A percentile compares a stretch with the other conserved stretches of the same genome.
phyloP scores from a whole-genome alignment of 2,797 vertebrate genomes.

The Chromobotia macracanthus region DNA sequence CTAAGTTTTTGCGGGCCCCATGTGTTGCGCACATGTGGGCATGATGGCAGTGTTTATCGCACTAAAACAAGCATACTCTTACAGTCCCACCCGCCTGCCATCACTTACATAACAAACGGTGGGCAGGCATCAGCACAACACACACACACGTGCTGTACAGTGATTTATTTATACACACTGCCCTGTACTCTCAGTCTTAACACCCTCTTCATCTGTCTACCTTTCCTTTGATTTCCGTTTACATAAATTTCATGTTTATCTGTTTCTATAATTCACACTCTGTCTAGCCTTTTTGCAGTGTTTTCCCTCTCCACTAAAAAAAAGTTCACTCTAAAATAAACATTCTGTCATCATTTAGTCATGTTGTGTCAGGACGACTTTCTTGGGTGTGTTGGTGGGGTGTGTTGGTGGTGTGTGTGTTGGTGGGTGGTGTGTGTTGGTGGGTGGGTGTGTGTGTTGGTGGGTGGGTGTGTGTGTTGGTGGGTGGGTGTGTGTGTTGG shows the following conservation, averaged over 20 bases:
- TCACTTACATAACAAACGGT: conserved; percentile 73
- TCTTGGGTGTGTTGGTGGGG: too few species aligned
- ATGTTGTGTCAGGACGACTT: neutral
- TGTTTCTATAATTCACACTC: conserved; percentile 7
- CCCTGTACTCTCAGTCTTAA: conserved; percentile 48
- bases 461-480: too few species aligned
- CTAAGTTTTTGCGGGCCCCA: conserved; percentile 65
- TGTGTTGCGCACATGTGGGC: conserved; percentile 76
- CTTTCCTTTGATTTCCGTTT: conserved; percentile 41
- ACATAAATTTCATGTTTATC: neutral
- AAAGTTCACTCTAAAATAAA: neutral
- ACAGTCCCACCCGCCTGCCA: conserved; percentile 55
- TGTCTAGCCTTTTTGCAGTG: conserved; percentile 15
- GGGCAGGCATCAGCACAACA: neutral
- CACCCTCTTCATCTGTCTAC: conserved; percentile 54
- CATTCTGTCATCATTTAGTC: neutral
- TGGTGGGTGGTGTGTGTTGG: too few species aligned
- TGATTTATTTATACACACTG: conserved; percentile 27
- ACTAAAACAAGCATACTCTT: conserved; percentile 69
- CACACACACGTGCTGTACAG: conserved; percentile 11
- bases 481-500: too few species aligned
- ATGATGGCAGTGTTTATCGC: conserved; percentile 71
- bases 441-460: too few species aligned
- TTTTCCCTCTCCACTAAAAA: conserved; percentile 7
- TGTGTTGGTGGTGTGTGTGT: too few species aligned